These are phyloP conservation scores for Ciconia maguari DNA, from an alignment of 2,113 vertebrate genomes.

Conservation along the genomic window DNA sequence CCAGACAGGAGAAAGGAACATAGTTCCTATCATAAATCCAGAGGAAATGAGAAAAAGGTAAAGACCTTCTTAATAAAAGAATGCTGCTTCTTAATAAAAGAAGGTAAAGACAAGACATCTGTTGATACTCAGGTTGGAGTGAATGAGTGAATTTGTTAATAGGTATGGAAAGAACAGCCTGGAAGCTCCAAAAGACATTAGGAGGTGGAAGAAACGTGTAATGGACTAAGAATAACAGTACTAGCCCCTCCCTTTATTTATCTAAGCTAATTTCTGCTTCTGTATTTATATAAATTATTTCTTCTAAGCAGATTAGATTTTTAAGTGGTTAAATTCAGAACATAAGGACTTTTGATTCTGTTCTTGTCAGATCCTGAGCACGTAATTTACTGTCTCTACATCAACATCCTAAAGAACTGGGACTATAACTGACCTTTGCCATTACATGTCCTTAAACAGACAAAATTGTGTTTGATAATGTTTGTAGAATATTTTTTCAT, in stretches of 20 bases:
- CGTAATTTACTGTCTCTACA: fast-evolving
- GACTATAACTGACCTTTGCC: neutral
- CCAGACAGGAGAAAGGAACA: neutral
- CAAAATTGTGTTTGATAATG: neutral
- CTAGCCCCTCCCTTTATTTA: neutral
- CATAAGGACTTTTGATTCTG: neutral
- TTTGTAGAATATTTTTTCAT: neutral
- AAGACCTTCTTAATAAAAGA: too few relatives aligned
- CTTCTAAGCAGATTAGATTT: neutral
- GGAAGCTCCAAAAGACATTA: neutral
- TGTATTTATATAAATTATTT: neutral
- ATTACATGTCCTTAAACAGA: neutral
- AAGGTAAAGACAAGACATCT: neutral
- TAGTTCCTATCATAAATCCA: fast-evolving
- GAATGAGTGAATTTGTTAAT: neutral
- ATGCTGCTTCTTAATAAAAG: neutral
- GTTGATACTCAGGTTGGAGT: neutral
- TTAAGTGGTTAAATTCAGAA: neutral
- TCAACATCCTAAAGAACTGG: neutral
- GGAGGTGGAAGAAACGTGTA: neutral
- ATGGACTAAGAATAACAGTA: neutral
- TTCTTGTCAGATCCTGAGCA: neutral
- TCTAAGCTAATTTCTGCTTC: neutral
- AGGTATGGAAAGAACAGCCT: neutral
- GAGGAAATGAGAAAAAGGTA: neutral